Evolutionary conservation across 2,113 vertebrate genomes (phyloP), one percentile per base, ranked within the genome.

Genomic region (Aspiorhynchus laticeps): DNA sequence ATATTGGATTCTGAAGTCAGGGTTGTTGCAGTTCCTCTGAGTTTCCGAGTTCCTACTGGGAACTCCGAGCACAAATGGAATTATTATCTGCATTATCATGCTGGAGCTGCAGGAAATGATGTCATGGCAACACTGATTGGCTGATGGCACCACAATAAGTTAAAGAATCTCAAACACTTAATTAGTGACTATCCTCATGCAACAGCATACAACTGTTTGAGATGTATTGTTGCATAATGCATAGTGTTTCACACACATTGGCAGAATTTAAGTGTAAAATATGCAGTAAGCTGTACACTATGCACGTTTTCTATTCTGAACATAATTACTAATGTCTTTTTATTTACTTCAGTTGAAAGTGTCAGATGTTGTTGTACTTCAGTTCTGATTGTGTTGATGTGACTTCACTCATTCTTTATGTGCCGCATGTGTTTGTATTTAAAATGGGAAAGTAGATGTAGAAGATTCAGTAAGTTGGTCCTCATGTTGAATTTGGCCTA

Each of bases 361-460:
- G 21, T 61, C 56, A 61, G 24, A 61, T n/a, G 56, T 10, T 9
- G 56, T 59, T 56, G 3, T 19, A 33, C 15, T 78, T 78, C 4
- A 78, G 28, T 53, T 51, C 26, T 53, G n/a, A 78, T 53, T 21
- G 43, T 78, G 43, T 19, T 77, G 14, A 77, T 77, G 5, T 36
- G 28, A 79, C 31, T 79, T 59, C 17, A 59, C 9, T n/a, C 15
- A n/a, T 19, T 73, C 36, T 11, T 74, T 74, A n/a, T 41, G 69
- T 79, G 17, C 9, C 11, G 14, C 53, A 80, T 38, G 78, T 80
- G 78, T 61, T 80, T 61, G 78, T 14, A 51, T 80, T 80, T 80
- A 33, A 80, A 80, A 36, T 56, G 28, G 21, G 51, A 80, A 38
- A 80, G 73, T 76, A 76, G n/a, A 48, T 76, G 41, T 80, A 15